Evolutionary conservation across 2,113 vertebrate genomes (phyloP).

Genomic region (Epinephelus fuscoguttatus): DNA sequence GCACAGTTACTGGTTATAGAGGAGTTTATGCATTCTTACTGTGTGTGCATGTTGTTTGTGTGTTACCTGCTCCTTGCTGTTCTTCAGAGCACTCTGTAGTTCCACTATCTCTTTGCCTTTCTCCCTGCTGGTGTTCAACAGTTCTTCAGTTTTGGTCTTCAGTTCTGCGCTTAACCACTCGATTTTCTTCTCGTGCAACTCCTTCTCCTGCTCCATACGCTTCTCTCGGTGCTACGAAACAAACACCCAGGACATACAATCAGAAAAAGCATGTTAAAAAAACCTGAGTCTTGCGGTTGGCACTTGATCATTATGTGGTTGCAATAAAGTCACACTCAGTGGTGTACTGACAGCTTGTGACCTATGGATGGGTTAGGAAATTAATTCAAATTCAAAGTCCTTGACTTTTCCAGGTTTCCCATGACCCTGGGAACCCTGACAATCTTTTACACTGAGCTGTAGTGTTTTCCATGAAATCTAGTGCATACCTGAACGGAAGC

Average conservation of each 20-base stretch:
- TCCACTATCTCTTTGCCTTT: constrained; percentile 94
- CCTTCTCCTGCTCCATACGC: constrained; percentile 95
- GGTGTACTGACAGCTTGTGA: neutral
- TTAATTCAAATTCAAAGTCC: neutral
- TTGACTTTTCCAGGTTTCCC: too few relatives aligned
- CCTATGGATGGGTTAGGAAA: neutral
- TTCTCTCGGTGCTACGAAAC: constrained; percentile 91
- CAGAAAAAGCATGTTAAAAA: neutral
- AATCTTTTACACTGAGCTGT: neutral
- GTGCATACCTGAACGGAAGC: constrained; percentile 89
- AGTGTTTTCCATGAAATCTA: neutral
- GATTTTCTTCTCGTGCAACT: constrained; percentile 91
- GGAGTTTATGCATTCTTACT: neutral
- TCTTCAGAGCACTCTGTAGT: constrained; percentile 90
- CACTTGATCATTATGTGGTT: neutral
- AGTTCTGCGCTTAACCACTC: constrained; percentile 91
- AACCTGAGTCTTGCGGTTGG: neutral
- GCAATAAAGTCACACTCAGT: neutral
- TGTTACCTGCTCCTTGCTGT: constrained; percentile 92
- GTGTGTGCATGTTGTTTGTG: neutral
- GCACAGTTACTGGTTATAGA: neutral
- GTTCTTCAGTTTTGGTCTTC: constrained; percentile 94
- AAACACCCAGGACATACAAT: neutral
- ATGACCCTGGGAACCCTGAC: too few relatives aligned
- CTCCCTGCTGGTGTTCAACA: constrained; percentile 88